A percentile compares a stretch with the other conserved stretches of the same genome.
phyloP scores from a whole-genome alignment of 2,797 vertebrate genomes.

The Simalia tracyae region DNA sequence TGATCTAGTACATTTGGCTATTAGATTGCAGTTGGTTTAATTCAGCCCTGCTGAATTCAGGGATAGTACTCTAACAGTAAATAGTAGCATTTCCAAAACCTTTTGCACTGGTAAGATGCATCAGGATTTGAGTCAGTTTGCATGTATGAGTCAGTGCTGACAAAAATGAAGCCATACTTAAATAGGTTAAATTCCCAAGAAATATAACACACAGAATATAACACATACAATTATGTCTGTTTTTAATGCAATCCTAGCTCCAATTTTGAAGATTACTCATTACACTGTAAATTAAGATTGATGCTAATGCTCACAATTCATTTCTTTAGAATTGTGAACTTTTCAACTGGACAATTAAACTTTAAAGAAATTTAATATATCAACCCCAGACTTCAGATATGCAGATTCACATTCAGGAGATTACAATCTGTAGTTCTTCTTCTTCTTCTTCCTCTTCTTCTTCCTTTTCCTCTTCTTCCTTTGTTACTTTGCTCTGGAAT shows the following conservation, averaged over 20 bases:
- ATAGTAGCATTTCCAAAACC: neutral
- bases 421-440: neutral
- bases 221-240: neutral
- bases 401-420: neutral
- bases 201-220: neutral
- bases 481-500: too few relatives aligned
- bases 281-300: neutral
- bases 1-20: neutral
- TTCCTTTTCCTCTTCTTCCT: neutral
- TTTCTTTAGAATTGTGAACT: neutral
- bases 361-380: neutral
- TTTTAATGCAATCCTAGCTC: neutral
- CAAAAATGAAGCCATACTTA: neutral
- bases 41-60: neutral
- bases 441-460: neutral
- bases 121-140: neutral
- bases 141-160: neutral
- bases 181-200: neutral
- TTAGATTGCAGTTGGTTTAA: neutral
- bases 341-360: neutral
- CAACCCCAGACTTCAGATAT: neutral
- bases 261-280: neutral
- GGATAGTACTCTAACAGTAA: neutral
- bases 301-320: neutral
- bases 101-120: neutral